Evolutionary conservation across 2,113 vertebrate species (phyloP).

Genomic region (Mirza zaza): DNA sequence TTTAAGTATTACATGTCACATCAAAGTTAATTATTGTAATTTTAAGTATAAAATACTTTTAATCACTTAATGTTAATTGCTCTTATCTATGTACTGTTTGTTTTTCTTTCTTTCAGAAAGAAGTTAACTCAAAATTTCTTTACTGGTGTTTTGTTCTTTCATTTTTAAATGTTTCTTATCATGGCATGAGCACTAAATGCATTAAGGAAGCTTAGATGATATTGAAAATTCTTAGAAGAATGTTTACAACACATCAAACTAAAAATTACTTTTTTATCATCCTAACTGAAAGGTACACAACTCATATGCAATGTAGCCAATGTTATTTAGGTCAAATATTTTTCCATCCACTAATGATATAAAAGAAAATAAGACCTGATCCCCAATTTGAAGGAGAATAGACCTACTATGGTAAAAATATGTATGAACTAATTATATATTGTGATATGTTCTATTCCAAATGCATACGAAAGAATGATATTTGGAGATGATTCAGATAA

Average conservation of each 20-base stretch:
- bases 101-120: constrained; percentile 59
- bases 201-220: background rate
- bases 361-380: background rate
- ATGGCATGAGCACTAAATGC: background rate
- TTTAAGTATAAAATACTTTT: constrained; percentile 37
- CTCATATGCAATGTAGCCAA: background rate
- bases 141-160: background rate
- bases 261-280: background rate
- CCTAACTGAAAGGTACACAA: background rate
- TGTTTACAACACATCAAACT: background rate
- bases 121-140: constrained; percentile 14
- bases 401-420: background rate
- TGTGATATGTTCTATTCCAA: background rate
- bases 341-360: background rate
- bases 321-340: background rate
- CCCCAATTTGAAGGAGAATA: background rate
- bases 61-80: constrained; percentile 68
- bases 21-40: constrained; percentile 76
- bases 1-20: constrained; percentile 75
- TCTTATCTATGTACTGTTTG: background rate
- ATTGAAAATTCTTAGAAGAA: background rate
- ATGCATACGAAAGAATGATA: background rate
- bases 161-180: background rate
- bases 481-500: background rate
- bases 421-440: background rate